Conservation (phyloP, 2,113 vertebrate species). For the Aphyosemion australe region DNA sequence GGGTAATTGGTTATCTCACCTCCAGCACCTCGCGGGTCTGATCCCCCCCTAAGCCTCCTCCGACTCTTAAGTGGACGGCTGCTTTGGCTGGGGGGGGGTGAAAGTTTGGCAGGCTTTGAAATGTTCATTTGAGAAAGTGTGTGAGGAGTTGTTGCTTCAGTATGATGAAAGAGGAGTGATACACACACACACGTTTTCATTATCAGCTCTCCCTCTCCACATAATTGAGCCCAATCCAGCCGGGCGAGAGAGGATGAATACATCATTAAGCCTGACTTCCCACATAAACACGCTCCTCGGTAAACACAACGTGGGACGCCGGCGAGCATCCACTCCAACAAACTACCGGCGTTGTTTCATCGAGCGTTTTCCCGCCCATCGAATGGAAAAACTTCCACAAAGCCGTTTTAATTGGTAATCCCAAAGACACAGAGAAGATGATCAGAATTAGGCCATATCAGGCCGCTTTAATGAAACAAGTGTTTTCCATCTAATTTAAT, state of each 20-base stretch:
- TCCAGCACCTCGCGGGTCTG: constrained; percentile 74
- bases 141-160: constrained; percentile 63
- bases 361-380: constrained; percentile 26
- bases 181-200: constrained; percentile 62
- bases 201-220: constrained; percentile 69
- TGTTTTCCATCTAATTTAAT: constrained; percentile 80
- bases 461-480: constrained; percentile 73
- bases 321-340: constrained; percentile 13
- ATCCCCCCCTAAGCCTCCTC: constrained; percentile 76
- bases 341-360: constrained; percentile 45
- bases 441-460: constrained; percentile 72
- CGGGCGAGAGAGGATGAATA: constrained; percentile 60
- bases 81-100: constrained; percentile 50
- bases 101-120: constrained; percentile 78
- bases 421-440: constrained; percentile 61
- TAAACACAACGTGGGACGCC: constrained; percentile 43
- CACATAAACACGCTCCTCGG: constrained; percentile 62
- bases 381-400: constrained; percentile 55
- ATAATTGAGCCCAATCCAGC: constrained; percentile 69
- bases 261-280: constrained; percentile 65
- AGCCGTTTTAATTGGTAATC: constrained; percentile 73
- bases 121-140: constrained; percentile 70
- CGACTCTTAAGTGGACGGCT: constrained; percentile 78
- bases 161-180: constrained; percentile 74
- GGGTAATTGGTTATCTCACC: constrained; percentile 82